Evolutionary conservation across 2,113 vertebrate species (phyloP), one percentile per base, ranked within the genome.

Genomic region (Nansenia antarctica): DNA sequence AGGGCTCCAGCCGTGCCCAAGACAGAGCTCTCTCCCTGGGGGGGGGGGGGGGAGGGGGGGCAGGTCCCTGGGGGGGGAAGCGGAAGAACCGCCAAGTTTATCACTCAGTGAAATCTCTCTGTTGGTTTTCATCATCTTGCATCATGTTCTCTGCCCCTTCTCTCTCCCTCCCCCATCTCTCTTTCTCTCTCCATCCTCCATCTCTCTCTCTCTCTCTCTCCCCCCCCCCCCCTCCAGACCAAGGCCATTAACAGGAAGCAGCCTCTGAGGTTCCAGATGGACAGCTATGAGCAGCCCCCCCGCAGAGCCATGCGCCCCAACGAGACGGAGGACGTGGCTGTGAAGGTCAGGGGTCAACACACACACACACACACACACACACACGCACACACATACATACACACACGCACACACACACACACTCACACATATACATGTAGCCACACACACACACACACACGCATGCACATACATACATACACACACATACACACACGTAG

Each of bases 191-290:
- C 24, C 57, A 47, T 29, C 60, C 52, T n/a, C 32, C 20, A 11
- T 7, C 12, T 15, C 5, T 62, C 32, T 27, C 29, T 53, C 9
- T 37, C 24, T 22, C 32, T 1, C 31, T n/a, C 59, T 9, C 60
- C 7, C 27, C 0, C 9, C 57, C 35, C 72, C 42, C 62, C 69
- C 5, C 26, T 89, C 71, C 89, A 96, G 90, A 92, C 96, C 1
- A 97, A 97, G 89, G 94, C 95, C 57, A 92, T 98, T 85, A 98
- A 98, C 91, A 94, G 98, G 90, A 96, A 96, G 78, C 94, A 96
- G 81, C 96, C 96, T 1, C 82, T 96, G 45, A 92, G 95, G 65
- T 95, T 94, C 82, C 95, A 96, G 78, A 92, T 98, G 81, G 96
- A 98, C 80, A 92, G 87, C 87, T 96, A 94, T 0, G 96, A 98